Evolutionary conservation across 2,797 vertebrate species (phyloP).

Genomic region (Lemur catta): DNA sequence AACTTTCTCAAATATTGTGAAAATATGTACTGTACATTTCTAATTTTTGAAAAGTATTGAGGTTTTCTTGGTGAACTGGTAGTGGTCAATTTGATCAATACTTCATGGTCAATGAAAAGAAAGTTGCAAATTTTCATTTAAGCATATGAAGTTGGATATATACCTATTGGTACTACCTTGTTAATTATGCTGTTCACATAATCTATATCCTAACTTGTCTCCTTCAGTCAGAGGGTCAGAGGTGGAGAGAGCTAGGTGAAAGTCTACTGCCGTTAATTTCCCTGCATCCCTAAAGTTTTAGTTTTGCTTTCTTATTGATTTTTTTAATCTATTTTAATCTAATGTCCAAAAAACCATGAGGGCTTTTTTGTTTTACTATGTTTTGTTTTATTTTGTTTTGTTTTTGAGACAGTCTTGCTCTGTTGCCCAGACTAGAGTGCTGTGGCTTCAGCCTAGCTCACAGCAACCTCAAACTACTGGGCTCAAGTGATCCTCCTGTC

Average conservation of each 20-base stretch:
- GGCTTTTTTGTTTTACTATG: not conserved
- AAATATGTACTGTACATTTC: not conserved
- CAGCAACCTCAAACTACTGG: too few species aligned
- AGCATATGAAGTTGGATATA: not conserved
- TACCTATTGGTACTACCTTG: not conserved
- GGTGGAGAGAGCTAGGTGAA: not conserved
- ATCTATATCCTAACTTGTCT: not conserved
- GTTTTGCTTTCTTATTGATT: not conserved
- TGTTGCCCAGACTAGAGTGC: too few species aligned
- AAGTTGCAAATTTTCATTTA: not conserved
- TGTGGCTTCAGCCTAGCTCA: too few species aligned
- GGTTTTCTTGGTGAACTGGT: not conserved
- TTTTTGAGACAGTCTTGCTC: too few species aligned
- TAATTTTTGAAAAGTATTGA: not conserved
- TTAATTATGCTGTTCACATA: not conserved
- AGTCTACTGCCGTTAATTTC: not conserved
- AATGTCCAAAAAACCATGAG: not conserved
- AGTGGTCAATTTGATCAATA: not conserved
- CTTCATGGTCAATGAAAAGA: not conserved
- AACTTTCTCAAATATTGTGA: not conserved
- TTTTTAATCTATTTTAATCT: not conserved
- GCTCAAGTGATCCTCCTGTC: too few species aligned
- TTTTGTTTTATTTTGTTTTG: too few species aligned
- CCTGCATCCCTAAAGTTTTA: not conserved
- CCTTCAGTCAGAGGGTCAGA: not conserved